A percentile compares a stretch with the other conserved stretches of the same genome.
Evolutionary conservation across 2,797 vertebrate genomes (phyloP).

Genomic region (Oryzias dopingdopingensis): DNA sequence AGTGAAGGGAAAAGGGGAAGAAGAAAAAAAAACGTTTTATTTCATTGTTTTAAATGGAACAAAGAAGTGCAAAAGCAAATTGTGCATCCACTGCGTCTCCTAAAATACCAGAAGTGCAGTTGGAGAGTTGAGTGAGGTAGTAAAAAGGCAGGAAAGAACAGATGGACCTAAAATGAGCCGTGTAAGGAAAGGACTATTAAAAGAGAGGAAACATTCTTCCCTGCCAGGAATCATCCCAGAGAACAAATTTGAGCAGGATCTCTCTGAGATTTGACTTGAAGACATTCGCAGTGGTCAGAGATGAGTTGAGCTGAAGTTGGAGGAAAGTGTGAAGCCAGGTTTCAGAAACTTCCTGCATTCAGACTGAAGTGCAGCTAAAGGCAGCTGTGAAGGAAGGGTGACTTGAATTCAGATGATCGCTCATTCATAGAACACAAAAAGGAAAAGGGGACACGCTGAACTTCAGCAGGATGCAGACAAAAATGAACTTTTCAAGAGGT

Average conservation of each 20-base stretch:
- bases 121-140: conserved; percentile 22
- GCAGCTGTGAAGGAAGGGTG: background rate
- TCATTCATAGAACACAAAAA: no score
- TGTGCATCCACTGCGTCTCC: conserved; percentile 9
- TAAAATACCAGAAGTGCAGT: conserved; percentile 18
- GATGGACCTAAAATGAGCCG: conserved; percentile 31
- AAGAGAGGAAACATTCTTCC: conserved; percentile 38
- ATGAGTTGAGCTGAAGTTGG: conserved; percentile 39
- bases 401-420: no score
- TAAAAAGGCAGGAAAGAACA: conserved; percentile 25
- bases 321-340: conserved; percentile 13
- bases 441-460: no score
- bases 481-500: no score
- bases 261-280: background rate
- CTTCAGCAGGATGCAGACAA: no score
- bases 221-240: conserved; percentile 33
- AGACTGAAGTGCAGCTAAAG: no score
- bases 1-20: conserved; percentile 36
- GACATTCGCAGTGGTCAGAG: conserved; percentile 33
- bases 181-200: conserved; percentile 25
- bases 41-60: conserved; percentile 33
- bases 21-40: conserved; percentile 35
- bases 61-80: conserved; percentile 19
- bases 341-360: background rate
- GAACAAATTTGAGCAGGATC: background rate